Base-by-base conservation (phyloP, 2,113 vertebrate species). In the Channa argus region DNA sequence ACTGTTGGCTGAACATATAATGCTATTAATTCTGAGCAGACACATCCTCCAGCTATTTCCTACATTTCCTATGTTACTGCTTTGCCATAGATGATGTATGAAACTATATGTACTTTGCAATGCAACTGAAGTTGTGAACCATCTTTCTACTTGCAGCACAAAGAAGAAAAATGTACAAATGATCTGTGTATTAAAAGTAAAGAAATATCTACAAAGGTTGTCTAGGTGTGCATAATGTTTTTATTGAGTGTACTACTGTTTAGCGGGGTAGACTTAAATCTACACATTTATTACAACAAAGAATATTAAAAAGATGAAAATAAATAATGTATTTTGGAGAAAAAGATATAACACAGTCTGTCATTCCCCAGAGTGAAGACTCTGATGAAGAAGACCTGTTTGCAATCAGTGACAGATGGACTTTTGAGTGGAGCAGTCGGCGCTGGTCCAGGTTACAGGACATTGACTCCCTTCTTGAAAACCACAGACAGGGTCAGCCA, bases 401-500 rank as follows among this genome's bases (percentile, higher is more conserved):
- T 81, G 96, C 97, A 54, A 96, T 99, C 93, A 99, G 98, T 85
- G 96, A 96, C 93, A 97, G 97, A 96, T 99, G 98, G 98, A 98
- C 97, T 62, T 99, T 98, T 94, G 97, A 99, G 90, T 95, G 96
- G 93, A 96, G 94, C 83, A 99, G 98, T 89, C 94, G 94, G 69
- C 95, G 96, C 70, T 99, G 98, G 98, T 99, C 98, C 87, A 95
- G 97, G 34, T 93, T 99, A 88, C 96, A 97, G 70, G 93, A 95
- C 82, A 91, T 93, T 7, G 96, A 97, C 95, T 88, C 96, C 95
- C 91, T 96, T 94, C 87, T 96, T 94, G 92, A 92, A 91, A 75
- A 95, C 93, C 91, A 93, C 89, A 69, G 83, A 84, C 62, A 93
- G 79, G 94, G 91, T 70, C 94, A 95, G 92, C 86, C 94, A 89